Conservation (phyloP, 2,797 vertebrate genomes). For the Poeciliopsis turneri region DNA sequence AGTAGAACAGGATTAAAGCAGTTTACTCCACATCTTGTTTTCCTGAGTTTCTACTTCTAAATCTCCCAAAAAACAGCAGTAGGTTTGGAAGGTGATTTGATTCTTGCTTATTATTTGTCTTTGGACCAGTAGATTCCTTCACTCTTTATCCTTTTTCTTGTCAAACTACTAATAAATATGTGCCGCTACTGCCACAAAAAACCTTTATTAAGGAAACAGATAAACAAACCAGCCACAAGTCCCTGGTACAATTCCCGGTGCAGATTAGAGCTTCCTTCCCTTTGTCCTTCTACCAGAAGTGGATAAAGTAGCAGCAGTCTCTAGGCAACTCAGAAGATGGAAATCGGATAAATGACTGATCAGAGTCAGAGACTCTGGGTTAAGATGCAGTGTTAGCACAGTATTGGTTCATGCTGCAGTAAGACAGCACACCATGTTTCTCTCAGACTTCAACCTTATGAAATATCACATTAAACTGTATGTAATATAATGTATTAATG, state of each 20-base stretch:
- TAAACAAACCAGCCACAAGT: background rate
- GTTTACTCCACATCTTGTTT: background rate
- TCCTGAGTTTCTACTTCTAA: background rate
- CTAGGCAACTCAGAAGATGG: conserved; percentile 68
- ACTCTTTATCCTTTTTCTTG: background rate
- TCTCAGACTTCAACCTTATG: background rate
- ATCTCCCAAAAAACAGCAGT: too few species aligned
- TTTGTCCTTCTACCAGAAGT: conserved; percentile 61
- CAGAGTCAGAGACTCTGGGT: conserved; percentile 66
- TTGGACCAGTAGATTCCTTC: background rate
- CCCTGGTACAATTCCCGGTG: background rate
- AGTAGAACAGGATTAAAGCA: background rate
- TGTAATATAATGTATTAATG: background rate
- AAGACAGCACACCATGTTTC: background rate
- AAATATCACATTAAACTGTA: background rate
- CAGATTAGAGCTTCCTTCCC: conserved; percentile 39
- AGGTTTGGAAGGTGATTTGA: too few species aligned
- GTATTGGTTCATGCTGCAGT: conserved; percentile 13
- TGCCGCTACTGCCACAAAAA: background rate
- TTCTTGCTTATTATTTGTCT: background rate
- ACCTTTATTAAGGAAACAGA: background rate
- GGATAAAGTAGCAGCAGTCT: conserved; percentile 56
- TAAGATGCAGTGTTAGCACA: conserved; percentile 45
- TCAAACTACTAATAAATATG: background rate
- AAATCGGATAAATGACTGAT: conserved; percentile 74